Percentiles rank a stretch among this genome's conserved stretches.
These are phyloP conservation scores for Acomys russatus DNA, from an alignment of 2,797 vertebrate genomes.

Conservation along the genomic window DNA sequence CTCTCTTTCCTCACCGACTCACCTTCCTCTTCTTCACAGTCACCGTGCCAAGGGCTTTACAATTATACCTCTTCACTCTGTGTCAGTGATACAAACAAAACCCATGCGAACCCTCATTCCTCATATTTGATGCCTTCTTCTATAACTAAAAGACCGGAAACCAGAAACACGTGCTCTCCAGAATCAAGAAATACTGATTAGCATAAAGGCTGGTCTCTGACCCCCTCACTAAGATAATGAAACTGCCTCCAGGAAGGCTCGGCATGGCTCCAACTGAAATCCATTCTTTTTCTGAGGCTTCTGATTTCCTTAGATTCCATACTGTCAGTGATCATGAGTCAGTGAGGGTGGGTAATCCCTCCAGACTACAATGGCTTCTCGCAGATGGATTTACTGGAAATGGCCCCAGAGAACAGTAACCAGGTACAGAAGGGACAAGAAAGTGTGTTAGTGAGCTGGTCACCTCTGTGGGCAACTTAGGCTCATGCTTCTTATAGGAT, in stretches of 20 bases:
- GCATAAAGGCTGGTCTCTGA: not conserved
- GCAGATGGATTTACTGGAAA: not conserved
- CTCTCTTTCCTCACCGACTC: not conserved
- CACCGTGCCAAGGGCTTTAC: not conserved
- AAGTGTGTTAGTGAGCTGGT: not conserved
- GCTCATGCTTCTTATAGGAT: not conserved
- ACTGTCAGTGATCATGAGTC: not conserved
- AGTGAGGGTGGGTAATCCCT: not conserved
- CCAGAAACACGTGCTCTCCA: constrained; percentile 32
- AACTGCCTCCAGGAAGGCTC: not conserved
- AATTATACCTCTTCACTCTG: not conserved
- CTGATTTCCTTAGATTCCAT: not conserved
- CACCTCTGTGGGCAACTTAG: not conserved
- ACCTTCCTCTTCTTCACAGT: not conserved
- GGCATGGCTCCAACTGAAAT: constrained; percentile 23
- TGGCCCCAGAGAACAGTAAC: not conserved
- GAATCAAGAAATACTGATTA: not conserved
- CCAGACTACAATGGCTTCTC: not conserved
- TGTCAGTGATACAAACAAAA: not conserved
- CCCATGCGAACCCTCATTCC: not conserved
- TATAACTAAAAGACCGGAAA: constrained; percentile 47
- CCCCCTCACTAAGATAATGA: not conserved
- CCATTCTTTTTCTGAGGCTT: not conserved
- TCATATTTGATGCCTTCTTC: constrained; percentile 7
- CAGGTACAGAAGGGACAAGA: not conserved